Evolutionary conservation across 2,797 vertebrate species (phyloP).

Genomic region (Sparidentex hasta): DNA sequence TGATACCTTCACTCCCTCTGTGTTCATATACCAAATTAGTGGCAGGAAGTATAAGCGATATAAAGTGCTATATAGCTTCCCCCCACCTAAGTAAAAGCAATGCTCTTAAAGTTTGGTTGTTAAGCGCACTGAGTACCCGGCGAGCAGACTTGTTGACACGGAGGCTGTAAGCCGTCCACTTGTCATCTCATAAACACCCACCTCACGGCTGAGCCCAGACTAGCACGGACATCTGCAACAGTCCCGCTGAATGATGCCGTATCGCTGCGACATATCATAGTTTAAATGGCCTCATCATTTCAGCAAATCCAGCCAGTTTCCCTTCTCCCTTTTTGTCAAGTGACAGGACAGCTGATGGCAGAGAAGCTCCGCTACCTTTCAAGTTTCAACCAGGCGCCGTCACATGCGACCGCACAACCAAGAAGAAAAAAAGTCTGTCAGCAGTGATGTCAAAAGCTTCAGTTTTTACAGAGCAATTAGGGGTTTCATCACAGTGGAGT

Average conservation of each 20-base stretch:
- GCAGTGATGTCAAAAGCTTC: slow-evolving; percentile 88
- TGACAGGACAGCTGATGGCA: slow-evolving; percentile 88
- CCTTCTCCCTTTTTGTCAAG: slow-evolving; percentile 79
- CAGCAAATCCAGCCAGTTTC: slow-evolving; percentile 86
- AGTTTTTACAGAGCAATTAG: slow-evolving; percentile 90
- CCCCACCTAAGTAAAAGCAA: slow-evolving; percentile 23
- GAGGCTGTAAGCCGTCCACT: slow-evolving; percentile 72
- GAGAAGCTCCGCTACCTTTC: slow-evolving; percentile 88
- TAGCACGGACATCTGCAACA: slow-evolving; percentile 75
- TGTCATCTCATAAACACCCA: slow-evolving; percentile 72
- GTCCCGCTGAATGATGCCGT: slow-evolving; percentile 83
- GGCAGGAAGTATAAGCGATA: slow-evolving; percentile 7
- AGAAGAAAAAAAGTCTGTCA: slow-evolving; percentile 85
- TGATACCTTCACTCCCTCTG: slow-evolving; percentile 20
- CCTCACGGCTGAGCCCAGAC: slow-evolving; percentile 70
- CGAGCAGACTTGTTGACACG: slow-evolving; percentile 71
- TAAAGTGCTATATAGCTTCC: neutral
- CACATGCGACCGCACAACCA: slow-evolving; percentile 82
- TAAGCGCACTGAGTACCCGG: slow-evolving; percentile 35
- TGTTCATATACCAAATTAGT: slow-evolving; percentile 27
- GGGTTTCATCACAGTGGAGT: slow-evolving; percentile 88
- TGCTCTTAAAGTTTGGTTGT: slow-evolving; percentile 53
- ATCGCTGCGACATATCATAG: slow-evolving; percentile 80
- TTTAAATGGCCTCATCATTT: slow-evolving; percentile 90
- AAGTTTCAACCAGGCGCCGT: slow-evolving; percentile 85